Base-by-base conservation (phyloP, 1,140 invertebrate species). In the Macrobrachium nipponense region DNA sequence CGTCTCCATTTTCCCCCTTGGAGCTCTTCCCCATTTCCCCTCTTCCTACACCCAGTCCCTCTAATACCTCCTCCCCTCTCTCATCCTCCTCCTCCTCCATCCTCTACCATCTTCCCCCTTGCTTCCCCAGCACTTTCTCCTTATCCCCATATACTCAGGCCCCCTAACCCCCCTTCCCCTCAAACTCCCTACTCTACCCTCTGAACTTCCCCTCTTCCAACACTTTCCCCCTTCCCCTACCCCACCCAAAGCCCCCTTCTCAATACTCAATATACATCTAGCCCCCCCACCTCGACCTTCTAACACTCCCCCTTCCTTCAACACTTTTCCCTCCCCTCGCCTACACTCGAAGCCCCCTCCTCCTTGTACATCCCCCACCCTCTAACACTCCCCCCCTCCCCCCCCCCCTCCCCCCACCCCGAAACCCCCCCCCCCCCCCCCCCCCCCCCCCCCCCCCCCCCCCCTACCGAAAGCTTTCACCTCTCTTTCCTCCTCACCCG, bases 401-500 rank as follows among this genome's bases (percentile, higher is more conserved):
- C 7, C 66, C 60, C 8, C 20, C n/a, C 23, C 2, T 17, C n/a
- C 18, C 66, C 59, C 20, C 4, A 36, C 58, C 18, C 36, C 11
- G 60, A 59, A 12, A 11, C 59, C 61, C 36, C 78, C 61, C 6
- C 8, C 2, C 11, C 23, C 61, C 60, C 20, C 44, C 60, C 1
- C 17, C 44, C 4, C 27, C 27, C 2, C 27, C 27, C 75, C 58
- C 75, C 44, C 2, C 2, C 27, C 6, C 72, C 61, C 44, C 59
- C 72, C 12, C 20, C 27, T 70, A 17, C 68, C 61, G 51, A 68
- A 43, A 2, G 5, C 58, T 23, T 58, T 61, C 20, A 8, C 60
- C 73, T 18, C 44, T 66, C 66, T n/a, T n/a, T n/a, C n/a, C n/a
- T 76, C 61, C 66, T 61, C 59, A 60, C 44, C 59, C 20, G 59